A percentile compares a stretch with the other conserved stretches of the same genome.
Conservation (phyloP, 2,113 vertebrate genomes). For the Mus spicilegus region DNA sequence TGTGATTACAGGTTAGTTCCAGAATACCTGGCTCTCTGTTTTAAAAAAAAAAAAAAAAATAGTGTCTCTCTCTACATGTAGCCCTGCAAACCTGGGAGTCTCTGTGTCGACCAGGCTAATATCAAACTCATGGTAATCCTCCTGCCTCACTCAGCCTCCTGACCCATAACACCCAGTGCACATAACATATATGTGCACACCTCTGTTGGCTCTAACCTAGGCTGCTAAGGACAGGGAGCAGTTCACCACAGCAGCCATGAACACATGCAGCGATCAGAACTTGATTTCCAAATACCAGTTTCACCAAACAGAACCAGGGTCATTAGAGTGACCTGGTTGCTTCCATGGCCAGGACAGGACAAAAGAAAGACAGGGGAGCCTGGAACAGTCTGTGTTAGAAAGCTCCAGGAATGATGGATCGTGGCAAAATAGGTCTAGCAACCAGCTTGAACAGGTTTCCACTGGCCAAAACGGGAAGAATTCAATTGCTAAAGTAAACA, state of each 20-base stretch:
- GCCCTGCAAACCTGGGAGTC: not conserved
- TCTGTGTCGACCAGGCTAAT: not conserved
- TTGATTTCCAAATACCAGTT: slow-evolving; percentile 49
- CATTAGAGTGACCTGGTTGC: not conserved
- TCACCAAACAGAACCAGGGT: not conserved
- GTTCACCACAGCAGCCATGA: not conserved
- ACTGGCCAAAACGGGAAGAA: not conserved
- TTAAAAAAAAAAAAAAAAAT: not conserved
- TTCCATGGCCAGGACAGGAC: not conserved
- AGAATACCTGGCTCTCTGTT: not conserved
- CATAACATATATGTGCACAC: too few species aligned
- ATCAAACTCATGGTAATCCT: not conserved
- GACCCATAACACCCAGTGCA: not conserved
- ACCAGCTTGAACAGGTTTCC: not conserved
- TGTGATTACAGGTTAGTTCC: not conserved
- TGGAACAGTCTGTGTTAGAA: slow-evolving; percentile 43
- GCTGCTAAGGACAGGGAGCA: not conserved
- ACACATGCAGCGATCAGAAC: not conserved
- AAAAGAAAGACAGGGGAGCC: not conserved
- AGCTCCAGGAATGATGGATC: slow-evolving; percentile 14
- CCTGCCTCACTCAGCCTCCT: not conserved
- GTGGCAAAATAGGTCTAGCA: not conserved
- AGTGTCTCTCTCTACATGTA: not conserved
- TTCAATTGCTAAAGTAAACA: slow-evolving; percentile 9
- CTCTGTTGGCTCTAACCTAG: not conserved